phyloP scores from a whole-genome alignment of 2,888 invertebrate species.

The Imbricaverruca yamaguchii region DNA sequence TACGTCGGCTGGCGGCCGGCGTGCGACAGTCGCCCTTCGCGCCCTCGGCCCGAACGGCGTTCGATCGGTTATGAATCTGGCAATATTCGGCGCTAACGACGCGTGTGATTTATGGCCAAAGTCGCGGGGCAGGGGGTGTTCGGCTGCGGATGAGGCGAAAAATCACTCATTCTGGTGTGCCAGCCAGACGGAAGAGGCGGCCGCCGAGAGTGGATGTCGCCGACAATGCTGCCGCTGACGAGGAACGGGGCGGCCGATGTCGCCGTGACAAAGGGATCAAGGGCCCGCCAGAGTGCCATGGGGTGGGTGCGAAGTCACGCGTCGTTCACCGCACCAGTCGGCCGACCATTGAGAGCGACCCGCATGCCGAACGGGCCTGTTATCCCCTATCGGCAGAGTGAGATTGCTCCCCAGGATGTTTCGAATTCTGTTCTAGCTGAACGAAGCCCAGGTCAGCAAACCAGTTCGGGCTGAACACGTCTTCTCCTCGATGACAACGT shows the following conservation, averaged over 20 bases:
- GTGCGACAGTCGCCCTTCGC: not conserved
- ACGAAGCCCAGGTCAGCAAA: no score
- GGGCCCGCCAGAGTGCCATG: not conserved
- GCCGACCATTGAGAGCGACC: no score
- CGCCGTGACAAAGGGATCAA: not conserved
- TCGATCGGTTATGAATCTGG: constrained; percentile 14
- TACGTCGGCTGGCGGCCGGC: not conserved
- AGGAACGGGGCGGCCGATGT: not conserved
- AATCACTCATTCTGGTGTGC: not conserved
- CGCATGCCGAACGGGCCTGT: no score
- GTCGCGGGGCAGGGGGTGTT: not conserved
- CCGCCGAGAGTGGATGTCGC: not conserved
- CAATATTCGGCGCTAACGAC: constrained; percentile 20
- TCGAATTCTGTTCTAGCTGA: no score
- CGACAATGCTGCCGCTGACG: not conserved
- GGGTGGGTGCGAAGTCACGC: not conserved
- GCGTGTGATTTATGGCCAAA: constrained; percentile 16
- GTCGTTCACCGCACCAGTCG: no score
- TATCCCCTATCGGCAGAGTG: no score
- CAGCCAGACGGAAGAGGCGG: not conserved
- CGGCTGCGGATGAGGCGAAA: constrained; percentile 4
- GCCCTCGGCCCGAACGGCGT: not conserved
- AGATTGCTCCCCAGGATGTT: no score
- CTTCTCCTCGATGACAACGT: no score
- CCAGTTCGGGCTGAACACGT: no score